These are phyloP conservation scores for Zaprionus africanus DNA, from an alignment of 1,140 invertebrate genomes.

Conservation along the genomic window DNA sequence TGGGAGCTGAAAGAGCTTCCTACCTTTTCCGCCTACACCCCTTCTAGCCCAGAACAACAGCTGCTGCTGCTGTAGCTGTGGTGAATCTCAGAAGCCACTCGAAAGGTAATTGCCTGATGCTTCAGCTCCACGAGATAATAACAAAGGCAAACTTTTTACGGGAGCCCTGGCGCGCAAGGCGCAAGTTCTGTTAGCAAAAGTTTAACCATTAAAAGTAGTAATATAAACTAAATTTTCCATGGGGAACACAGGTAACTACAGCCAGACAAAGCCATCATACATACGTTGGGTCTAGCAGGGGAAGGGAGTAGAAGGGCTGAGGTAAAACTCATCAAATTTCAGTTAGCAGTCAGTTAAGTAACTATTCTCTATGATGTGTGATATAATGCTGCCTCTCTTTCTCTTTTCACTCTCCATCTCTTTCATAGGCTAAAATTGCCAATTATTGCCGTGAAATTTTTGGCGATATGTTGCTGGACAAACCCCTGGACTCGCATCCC, in stretches of 20 bases:
- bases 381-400: neutral
- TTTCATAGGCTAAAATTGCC: slow-evolving; percentile 95
- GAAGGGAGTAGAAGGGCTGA: neutral
- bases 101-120: slow-evolving; percentile 76
- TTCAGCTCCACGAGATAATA: slow-evolving; percentile 73
- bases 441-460: slow-evolving; percentile 98
- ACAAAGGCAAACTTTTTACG: slow-evolving; percentile 76
- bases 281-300: neutral
- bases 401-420: neutral
- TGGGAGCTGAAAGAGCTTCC: neutral
- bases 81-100: slow-evolving; percentile 74
- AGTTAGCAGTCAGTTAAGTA: slow-evolving; percentile 58
- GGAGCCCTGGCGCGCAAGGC: neutral
- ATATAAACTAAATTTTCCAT: slow-evolving; percentile 95
- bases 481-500: slow-evolving; percentile 93
- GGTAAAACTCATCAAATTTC: slow-evolving; percentile 53
- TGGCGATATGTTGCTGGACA: slow-evolving; percentile 96
- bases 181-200: slow-evolving; percentile 42
- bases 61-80: neutral
- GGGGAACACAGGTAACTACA: slow-evolving; percentile 57
- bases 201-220: slow-evolving; percentile 82
- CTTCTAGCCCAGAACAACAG: too few relatives aligned
- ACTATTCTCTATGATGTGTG: slow-evolving; percentile 11
- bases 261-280: slow-evolving; percentile 35
- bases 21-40: neutral